Base-by-base conservation (phyloP, 2,113 vertebrate species). In the Oryzias curvinotus region DNA sequence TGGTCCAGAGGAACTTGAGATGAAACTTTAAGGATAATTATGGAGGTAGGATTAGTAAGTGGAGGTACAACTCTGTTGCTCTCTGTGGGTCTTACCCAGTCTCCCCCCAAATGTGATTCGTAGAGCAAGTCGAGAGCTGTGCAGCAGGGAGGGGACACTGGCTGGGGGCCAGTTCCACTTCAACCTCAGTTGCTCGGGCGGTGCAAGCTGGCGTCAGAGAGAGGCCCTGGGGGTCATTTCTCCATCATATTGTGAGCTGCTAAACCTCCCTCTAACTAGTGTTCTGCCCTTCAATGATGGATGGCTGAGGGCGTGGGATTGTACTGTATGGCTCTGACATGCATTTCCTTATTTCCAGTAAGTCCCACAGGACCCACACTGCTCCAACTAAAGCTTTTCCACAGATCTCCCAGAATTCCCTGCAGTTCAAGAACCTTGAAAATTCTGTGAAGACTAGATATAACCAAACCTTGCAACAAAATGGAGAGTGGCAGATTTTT, bases 211-310 rank as follows among this genome's bases (percentile, higher is more conserved):
- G 73, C 77, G 68, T 87, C 76, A 82, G 75, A 82, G 63, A 77
- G 83, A 83, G 72, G 71, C 86, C 90, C 87, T 18, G 41, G 83
- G 88, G 88, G 87, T 83, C 87, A 77, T 86, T 86, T 80, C 84
- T 89, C 84, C 84, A 85, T 89, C 81, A 82, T 52, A 66, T 74
- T 70, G 65, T 74, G 73, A 81, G 85, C 73, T 6, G 75, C 83
- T 76, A 80, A 86, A 90, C 83, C 84, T 78, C 85, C 73, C 82
- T 87, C 86, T 89, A 90, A 89, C 89, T 89, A 88, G 88, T 89
- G 87, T 84, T 87, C 83, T 88, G 89, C 81, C 87, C 90, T 87
- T 82, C 84, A 78, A 86, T 92, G 90, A 92, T 91, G 87, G 88
- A 91, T 91, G 81, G 80, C 88, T 83, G 85, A 88, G 90, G 89